These are phyloP conservation scores for Brotula barbata DNA, from an alignment of 2,797 vertebrate species.

Conservation along the genomic window DNA sequence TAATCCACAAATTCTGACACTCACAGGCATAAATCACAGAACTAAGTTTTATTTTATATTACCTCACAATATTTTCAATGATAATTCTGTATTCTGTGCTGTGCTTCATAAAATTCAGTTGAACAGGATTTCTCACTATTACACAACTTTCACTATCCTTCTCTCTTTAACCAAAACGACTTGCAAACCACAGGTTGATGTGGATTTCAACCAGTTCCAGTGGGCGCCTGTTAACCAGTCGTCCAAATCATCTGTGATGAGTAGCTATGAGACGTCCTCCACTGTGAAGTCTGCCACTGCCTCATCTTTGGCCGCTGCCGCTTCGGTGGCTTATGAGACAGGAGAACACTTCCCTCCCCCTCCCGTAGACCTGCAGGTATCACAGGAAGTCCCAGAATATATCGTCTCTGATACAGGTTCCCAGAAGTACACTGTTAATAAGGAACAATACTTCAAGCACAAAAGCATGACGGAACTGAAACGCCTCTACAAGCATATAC, in stretches of 20 bases:
- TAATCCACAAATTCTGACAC: background rate
- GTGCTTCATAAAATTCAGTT: constrained; percentile 11
- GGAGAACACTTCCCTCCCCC: constrained; percentile 78
- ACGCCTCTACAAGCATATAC: constrained; percentile 86
- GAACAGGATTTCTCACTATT: constrained; percentile 23
- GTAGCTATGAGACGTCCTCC: constrained; percentile 70
- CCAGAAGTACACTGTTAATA: constrained; percentile 69
- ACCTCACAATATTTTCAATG: background rate
- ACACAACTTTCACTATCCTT: constrained; percentile 53
- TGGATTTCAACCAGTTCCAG: constrained; percentile 82
- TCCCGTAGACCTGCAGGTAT: constrained; percentile 71
- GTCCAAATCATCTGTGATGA: constrained; percentile 70
- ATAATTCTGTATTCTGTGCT: constrained; percentile 2
- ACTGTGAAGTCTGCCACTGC: constrained; percentile 46
- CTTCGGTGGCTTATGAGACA: constrained; percentile 60
- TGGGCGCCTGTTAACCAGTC: constrained; percentile 77
- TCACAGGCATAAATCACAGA: background rate
- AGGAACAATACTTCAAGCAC: constrained; percentile 84
- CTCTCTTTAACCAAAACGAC: constrained; percentile 42
- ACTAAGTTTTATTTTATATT: constrained; percentile 5
- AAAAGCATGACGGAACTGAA: constrained; percentile 86
- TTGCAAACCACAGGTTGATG: constrained; percentile 79
- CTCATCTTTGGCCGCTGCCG: constrained; percentile 56
- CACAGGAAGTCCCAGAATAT: constrained; percentile 67
- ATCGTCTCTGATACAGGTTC: constrained; percentile 62